Evolutionary conservation across 2,888 invertebrate species (phyloP).

Genomic region (Labia minor): DNA sequence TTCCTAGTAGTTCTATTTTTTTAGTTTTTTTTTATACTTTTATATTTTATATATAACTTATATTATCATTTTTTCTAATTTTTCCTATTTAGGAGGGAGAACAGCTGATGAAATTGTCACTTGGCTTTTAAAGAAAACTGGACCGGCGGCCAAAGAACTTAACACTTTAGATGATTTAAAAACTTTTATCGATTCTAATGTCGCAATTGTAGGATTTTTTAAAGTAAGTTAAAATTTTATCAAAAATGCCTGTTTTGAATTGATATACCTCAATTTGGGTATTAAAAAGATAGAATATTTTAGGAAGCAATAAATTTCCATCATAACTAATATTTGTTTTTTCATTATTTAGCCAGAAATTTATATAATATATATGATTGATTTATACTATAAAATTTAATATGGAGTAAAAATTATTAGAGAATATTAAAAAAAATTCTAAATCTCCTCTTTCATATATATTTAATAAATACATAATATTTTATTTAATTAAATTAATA

Average conservation of each 20-base stretch:
- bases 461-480: too few species aligned
- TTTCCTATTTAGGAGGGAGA: conserved; percentile 67
- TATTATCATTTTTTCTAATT: neutral
- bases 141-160: conserved; percentile 81
- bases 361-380: too few species aligned
- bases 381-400: too few species aligned
- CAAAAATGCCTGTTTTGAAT: too few species aligned
- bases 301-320: too few species aligned
- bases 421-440: too few species aligned
- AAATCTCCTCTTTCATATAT: too few species aligned
- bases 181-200: conserved; percentile 67
- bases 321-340: too few species aligned
- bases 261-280: conserved; percentile 18
- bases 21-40: neutral
- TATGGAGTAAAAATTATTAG: too few species aligned
- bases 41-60: neutral
- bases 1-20: conserved; percentile 2
- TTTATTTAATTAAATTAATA: too few species aligned
- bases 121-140: conserved; percentile 96
- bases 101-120: conserved; percentile 81
- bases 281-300: neutral
- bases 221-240: conserved; percentile 38
- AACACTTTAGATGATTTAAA: conserved; percentile 69
- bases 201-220: conserved; percentile 86
- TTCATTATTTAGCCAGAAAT: too few species aligned